These are phyloP conservation scores for Leptobrachium ailaonicum DNA, from an alignment of 2,113 vertebrate species.

Conservation along the genomic window DNA sequence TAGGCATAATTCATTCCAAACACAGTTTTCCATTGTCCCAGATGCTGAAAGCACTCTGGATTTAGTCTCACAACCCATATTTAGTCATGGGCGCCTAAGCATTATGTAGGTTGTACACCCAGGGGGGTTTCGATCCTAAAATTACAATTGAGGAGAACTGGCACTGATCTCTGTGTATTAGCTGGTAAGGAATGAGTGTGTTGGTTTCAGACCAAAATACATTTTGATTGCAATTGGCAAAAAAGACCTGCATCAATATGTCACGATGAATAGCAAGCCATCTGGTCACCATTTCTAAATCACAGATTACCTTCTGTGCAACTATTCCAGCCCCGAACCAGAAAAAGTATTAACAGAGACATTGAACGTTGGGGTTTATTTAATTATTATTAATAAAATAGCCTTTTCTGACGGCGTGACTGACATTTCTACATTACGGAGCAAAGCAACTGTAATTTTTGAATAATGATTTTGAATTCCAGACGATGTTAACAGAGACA, in stretches of 20 bases:
- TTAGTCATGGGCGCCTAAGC: not conserved
- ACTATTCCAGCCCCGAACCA: not conserved
- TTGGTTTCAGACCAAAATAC: constrained; percentile 41
- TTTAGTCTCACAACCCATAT: not conserved
- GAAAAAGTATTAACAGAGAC: not conserved
- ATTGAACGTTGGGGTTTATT: not conserved
- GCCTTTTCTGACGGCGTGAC: not conserved
- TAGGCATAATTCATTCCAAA: not conserved
- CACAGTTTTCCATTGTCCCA: not conserved
- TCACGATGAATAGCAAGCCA: constrained; percentile 36
- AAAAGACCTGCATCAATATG: constrained; percentile 29
- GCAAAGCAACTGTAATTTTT: not conserved
- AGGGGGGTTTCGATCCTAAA: not conserved
- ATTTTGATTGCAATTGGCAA: constrained; percentile 45
- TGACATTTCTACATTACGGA: too few relatives aligned
- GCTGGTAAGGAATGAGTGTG: constrained; percentile 6
- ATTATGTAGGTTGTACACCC: constrained; percentile 8
- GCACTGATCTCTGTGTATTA: not conserved
- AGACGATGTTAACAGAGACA: too few relatives aligned
- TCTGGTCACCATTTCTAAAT: constrained; percentile 41
- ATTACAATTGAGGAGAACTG: not conserved
- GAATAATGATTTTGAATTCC: not conserved
- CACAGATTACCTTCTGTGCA: constrained; percentile 35
- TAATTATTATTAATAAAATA: not conserved
- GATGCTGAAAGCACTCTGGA: not conserved